Evolutionary conservation across 2,888 invertebrate species (phyloP), one percentile per base, ranked within the genome.

Genomic region (Neoscelio sp.): DNA sequence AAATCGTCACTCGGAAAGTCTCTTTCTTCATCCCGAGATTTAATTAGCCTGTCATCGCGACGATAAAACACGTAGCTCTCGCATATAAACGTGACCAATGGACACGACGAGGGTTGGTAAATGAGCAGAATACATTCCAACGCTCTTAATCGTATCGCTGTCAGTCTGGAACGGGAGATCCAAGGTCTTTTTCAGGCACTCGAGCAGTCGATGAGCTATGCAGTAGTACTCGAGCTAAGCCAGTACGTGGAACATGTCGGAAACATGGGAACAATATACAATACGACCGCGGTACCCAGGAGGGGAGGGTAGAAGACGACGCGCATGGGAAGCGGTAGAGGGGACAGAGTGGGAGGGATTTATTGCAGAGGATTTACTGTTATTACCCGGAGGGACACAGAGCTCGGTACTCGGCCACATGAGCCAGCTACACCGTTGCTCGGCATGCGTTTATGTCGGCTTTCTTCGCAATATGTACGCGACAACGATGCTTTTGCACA

Each of bases 321-420:
- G 18, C 46, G 46, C 44, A 44, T 48, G 42, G 35, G 56, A 44
- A 70, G 78, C 76, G 79, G 44, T 40, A 26, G 23, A 13, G 42
- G 12, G 62, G 78, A 80, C 71, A 80, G 75, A 76, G 78, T 33
- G 75, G 80, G 85, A 83, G 86, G 87, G 86, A 89, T 89, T 89
- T 89, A 89, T 89, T 86, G 85, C 88, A 82, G 74, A 85, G 87
- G 86, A 89, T 89, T 89, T 89, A 89, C 88, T 89, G 89, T 89
- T 89, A 89, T 89, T 89, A 89, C 87, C 86, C 84, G 82, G 82
- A 85, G 86, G 87, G 86, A 71, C 70, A 17, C 65, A 12, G 80
- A 73, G 78, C 76, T 78, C 78, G 67, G 74, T 76, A 78, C 74
- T 78, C 75, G 56, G 65, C 60, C 80, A 83, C 80, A 81, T 80